These are phyloP conservation scores for Callithrix jacchus DNA, from an alignment of 2,113 vertebrate species.

Conservation along the genomic window DNA sequence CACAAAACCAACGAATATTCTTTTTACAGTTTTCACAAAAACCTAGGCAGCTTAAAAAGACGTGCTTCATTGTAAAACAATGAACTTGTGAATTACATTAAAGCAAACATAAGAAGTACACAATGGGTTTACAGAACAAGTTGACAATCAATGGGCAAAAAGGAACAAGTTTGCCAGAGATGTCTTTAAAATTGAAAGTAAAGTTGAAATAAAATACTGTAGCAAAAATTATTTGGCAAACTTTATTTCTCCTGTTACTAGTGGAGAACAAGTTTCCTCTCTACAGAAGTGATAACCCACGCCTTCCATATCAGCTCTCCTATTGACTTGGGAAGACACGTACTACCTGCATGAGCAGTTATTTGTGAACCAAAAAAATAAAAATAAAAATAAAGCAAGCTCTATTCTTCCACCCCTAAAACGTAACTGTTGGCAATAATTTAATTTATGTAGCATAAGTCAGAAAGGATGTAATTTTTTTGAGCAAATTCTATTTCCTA, in stretches of 20 bases:
- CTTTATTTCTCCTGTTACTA: conserved; percentile 13
- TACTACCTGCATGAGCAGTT: background rate
- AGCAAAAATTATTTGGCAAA: conserved; percentile 47
- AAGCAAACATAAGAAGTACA: background rate
- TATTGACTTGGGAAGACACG: background rate
- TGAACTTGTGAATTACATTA: background rate
- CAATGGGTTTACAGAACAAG: background rate
- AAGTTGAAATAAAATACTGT: conserved; percentile 48
- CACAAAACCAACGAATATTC: background rate
- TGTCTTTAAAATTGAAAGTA: conserved; percentile 44
- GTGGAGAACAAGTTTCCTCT: background rate
- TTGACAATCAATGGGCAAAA: conserved; percentile 39
- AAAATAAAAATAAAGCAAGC: background rate
- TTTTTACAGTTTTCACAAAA: conserved; percentile 35
- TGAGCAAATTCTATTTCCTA: background rate
- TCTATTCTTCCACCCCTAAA: background rate
- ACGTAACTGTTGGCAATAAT: background rate
- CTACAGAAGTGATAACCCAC: background rate
- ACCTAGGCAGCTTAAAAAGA: conserved; percentile 8
- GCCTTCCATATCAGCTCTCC: background rate
- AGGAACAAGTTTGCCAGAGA: background rate
- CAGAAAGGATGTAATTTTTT: background rate
- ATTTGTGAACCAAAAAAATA: background rate
- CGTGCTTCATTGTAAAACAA: conserved; percentile 45
- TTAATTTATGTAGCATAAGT: background rate